Percentiles rank a stretch among this genome's conserved stretches.
These are phyloP conservation scores for Coptodon rendalli DNA, from an alignment of 2,113 vertebrate genomes.

Conservation along the genomic window DNA sequence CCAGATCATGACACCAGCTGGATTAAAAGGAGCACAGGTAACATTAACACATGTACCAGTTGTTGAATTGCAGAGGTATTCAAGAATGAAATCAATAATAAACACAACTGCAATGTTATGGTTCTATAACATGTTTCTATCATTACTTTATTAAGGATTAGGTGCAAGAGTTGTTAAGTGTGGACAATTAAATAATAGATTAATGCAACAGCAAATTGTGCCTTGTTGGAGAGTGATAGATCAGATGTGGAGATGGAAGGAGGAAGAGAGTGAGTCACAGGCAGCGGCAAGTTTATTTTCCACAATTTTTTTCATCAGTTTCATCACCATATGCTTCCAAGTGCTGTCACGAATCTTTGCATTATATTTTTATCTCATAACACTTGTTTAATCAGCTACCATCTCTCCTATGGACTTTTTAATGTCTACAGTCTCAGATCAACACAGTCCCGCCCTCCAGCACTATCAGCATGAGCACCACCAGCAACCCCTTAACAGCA, in stretches of 20 bases:
- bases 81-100: background rate
- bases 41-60: background rate
- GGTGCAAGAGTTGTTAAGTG: background rate
- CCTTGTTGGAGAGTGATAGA: background rate
- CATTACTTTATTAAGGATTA: background rate
- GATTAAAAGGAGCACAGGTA: background rate
- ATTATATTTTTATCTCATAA: background rate
- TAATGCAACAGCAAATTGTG: background rate
- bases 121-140: background rate
- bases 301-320: background rate
- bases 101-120: background rate
- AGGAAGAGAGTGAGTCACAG: background rate
- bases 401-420: background rate
- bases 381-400: background rate
- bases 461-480: background rate
- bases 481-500: background rate
- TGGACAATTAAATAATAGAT: background rate
- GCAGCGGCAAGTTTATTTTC: background rate
- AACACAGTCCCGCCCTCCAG: background rate
- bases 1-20: background rate
- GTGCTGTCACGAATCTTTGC: background rate
- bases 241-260: background rate
- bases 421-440: background rate
- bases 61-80: background rate
- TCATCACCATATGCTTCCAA: background rate